A percentile compares a stretch with the other conserved stretches of the same genome.
phyloP scores from a whole-genome alignment of 2,888 invertebrate species.

The Laspeyria flexula region DNA sequence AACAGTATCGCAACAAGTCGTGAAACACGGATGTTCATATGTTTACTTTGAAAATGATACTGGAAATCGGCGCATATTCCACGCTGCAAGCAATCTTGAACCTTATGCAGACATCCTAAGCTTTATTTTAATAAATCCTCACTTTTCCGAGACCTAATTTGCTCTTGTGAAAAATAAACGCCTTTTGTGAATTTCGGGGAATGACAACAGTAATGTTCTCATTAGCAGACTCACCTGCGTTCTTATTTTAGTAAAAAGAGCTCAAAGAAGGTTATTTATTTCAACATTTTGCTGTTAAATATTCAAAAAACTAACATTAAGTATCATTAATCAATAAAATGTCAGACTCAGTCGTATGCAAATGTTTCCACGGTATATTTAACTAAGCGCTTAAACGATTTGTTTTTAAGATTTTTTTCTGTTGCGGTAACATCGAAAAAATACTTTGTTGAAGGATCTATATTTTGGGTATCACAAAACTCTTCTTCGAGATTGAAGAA shows the following conservation, averaged over 20 bases:
- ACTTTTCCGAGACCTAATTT: constrained; percentile 16
- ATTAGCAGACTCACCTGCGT: constrained; percentile 29
- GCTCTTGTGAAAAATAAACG: constrained; percentile 27
- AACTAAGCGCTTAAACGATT: constrained; percentile 7
- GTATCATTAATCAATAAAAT: constrained; percentile 11
- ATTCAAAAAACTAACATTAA: constrained; percentile 1
- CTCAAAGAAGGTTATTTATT: constrained; percentile 11
- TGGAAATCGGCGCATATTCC: constrained; percentile 19
- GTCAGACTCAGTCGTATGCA: background rate
- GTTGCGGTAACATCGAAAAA: background rate
- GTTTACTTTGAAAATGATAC: constrained; percentile 24
- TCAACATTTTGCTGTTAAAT: background rate
- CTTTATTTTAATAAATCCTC: constrained; percentile 1
- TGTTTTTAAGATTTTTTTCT: background rate
- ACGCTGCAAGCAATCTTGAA: constrained; percentile 15
- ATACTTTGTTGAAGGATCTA: background rate
- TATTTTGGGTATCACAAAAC: constrained; percentile 2
- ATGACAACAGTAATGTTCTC: constrained; percentile 28
- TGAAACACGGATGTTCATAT: constrained; percentile 30
- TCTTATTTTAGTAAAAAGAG: constrained; percentile 17
- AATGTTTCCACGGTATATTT: constrained; percentile 1
- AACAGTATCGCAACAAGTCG: constrained; percentile 34
- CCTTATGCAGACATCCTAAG: constrained; percentile 5
- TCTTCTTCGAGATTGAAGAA: constrained; percentile 16
- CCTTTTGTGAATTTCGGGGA: constrained; percentile 17